Conservation (phyloP, 2,888 invertebrate genomes). For the Chalcis sispes region DNA sequence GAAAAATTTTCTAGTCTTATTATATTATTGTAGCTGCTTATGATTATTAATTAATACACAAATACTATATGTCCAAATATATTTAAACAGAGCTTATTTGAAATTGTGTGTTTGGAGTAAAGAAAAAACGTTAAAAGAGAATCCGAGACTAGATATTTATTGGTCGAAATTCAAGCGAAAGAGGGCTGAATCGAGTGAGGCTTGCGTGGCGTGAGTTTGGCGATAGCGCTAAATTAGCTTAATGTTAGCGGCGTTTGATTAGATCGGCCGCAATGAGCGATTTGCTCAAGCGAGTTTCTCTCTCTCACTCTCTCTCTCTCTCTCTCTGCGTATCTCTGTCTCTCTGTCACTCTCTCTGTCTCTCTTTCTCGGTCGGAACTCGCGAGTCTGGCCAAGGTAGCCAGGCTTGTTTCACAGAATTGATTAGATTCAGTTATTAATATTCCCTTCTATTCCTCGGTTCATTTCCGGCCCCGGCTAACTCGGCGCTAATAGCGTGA, state of each 20-base stretch:
- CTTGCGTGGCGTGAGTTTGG: not conserved
- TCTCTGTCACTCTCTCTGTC: slow-evolving; percentile 2
- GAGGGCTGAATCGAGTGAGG: no score
- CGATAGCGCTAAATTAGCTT: slow-evolving; percentile 70
- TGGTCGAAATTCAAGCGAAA: not conserved
- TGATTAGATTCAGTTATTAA: slow-evolving; percentile 76
- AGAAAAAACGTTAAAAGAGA: no score
- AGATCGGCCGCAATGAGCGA: slow-evolving; percentile 66
- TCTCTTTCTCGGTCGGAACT: slow-evolving; percentile 37
- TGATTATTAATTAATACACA: not conserved
- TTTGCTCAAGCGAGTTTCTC: slow-evolving; percentile 54
- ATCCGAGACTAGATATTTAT: slow-evolving; percentile 13
- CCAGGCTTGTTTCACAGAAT: slow-evolving; percentile 70
- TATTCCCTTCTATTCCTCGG: slow-evolving; percentile 74
- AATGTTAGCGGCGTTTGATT: slow-evolving; percentile 72
- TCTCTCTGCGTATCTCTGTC: slow-evolving; percentile 10
- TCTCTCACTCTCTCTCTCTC: slow-evolving; percentile 1
- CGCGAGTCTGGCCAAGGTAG: slow-evolving; percentile 66
- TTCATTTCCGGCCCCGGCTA: slow-evolving; percentile 75
- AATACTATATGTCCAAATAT: not conserved
- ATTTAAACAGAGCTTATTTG: no score
- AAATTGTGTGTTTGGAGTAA: no score
- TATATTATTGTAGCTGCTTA: not conserved
- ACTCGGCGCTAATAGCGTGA: slow-evolving; percentile 73
- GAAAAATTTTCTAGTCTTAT: not conserved